Percentiles rank a stretch among this genome's conserved stretches.
Evolutionary conservation across 2,797 vertebrate genomes (phyloP).

Genomic region (Etheostoma perlongum): DNA sequence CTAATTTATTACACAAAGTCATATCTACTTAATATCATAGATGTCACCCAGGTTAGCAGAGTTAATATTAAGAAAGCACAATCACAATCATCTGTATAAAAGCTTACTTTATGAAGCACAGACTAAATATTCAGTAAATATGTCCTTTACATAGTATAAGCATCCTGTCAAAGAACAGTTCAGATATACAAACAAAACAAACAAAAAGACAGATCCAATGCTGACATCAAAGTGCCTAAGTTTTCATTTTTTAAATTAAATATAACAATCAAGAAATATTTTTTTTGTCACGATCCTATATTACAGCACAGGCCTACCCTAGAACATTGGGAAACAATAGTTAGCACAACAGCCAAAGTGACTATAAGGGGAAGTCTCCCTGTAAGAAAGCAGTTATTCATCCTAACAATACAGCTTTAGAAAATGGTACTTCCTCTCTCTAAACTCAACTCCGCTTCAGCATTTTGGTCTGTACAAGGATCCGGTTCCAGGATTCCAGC

Average conservation of each 20-base stretch:
- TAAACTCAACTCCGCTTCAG: slow-evolving; percentile 61
- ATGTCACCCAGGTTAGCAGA: not conserved
- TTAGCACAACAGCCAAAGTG: slow-evolving; percentile 86
- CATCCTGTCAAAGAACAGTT: slow-evolving; percentile 76
- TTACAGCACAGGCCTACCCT: slow-evolving; percentile 87
- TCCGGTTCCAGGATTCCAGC: slow-evolving; percentile 58
- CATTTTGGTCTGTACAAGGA: slow-evolving; percentile 73
- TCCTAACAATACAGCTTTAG: slow-evolving; percentile 71
- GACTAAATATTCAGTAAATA: slow-evolving; percentile 85
- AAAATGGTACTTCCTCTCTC: slow-evolving; percentile 78
- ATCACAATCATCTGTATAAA: slow-evolving; percentile 74
- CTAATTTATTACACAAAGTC: not conserved
- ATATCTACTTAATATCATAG: not conserved
- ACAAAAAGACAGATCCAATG: slow-evolving; percentile 66
- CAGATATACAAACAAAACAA: slow-evolving; percentile 77
- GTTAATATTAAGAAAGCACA: slow-evolving; percentile 48
- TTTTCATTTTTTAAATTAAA: slow-evolving; percentile 72
- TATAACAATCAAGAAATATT: slow-evolving; percentile 73
- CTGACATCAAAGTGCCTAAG: slow-evolving; percentile 80
- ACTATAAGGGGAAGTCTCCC: slow-evolving; percentile 72
- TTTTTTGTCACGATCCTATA: slow-evolving; percentile 81
- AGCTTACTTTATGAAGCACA: slow-evolving; percentile 84
- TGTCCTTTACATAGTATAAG: slow-evolving; percentile 80
- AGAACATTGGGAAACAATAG: slow-evolving; percentile 82
- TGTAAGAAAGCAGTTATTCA: slow-evolving; percentile 81